These are phyloP conservation scores for Australoheros facetus DNA, from an alignment of 2,797 vertebrate species.

Conservation along the genomic window DNA sequence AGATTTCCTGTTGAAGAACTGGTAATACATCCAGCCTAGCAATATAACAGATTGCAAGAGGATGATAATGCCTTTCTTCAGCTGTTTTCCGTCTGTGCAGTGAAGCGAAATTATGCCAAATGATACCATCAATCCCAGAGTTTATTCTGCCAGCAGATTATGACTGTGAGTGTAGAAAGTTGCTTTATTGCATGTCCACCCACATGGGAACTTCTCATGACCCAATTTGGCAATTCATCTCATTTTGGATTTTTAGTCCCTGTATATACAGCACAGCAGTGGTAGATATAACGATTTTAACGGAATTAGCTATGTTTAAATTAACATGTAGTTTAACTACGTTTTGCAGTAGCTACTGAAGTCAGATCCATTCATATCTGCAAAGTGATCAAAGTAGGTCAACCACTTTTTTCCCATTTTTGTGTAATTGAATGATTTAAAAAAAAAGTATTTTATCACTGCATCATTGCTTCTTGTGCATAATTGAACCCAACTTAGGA, in stretches of 20 bases:
- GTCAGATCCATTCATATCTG: not conserved
- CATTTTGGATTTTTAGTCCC: constrained; percentile 16
- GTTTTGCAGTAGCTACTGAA: not conserved
- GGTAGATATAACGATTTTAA: not conserved
- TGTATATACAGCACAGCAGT: not conserved
- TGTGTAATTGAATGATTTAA: not conserved
- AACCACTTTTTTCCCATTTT: rapidly evolving
- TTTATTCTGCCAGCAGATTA: constrained; percentile 37
- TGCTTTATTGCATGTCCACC: constrained; percentile 53
- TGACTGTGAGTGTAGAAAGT: constrained; percentile 13
- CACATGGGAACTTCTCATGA: constrained; percentile 47
- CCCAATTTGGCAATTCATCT: constrained; percentile 38
- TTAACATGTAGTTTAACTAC: not conserved
- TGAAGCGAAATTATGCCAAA: constrained; percentile 38
- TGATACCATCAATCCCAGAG: constrained; percentile 42
- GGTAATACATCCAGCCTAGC: not conserved
- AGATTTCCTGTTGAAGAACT: constrained; percentile 8
- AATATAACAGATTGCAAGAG: constrained; percentile 8
- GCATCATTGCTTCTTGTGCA: not conserved
- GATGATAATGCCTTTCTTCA: constrained; percentile 2
- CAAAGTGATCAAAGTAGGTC: not conserved
- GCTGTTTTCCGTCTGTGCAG: constrained; percentile 17
- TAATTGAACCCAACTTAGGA: not conserved
- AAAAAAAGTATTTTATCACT: no score
- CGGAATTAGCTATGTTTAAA: not conserved